phyloP scores from a whole-genome alignment of 2,797 vertebrate genomes.

The Macropus fuliginosus region DNA sequence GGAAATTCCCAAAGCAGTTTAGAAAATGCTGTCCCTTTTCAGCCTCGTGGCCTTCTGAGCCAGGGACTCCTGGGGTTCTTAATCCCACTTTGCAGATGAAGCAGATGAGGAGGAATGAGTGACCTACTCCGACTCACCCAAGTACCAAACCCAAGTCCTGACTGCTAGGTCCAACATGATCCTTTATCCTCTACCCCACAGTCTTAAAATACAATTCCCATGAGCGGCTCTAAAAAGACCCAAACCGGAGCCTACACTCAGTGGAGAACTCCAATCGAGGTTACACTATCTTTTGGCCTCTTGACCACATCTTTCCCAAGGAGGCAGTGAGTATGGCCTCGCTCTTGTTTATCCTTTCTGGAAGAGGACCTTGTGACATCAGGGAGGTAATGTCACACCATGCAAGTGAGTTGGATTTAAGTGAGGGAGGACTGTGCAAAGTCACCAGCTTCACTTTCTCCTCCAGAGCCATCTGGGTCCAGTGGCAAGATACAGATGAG shows the following conservation, averaged over 20 bases:
- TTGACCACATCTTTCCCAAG: background rate
- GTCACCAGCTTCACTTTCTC: no score
- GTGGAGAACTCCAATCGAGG: background rate
- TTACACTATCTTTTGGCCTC: accelerated
- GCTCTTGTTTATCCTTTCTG: no score
- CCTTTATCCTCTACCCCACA: no score
- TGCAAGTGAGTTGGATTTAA: no score
- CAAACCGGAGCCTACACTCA: background rate
- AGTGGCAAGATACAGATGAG: no score
- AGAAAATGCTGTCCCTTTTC: background rate
- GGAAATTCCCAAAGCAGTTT: background rate
- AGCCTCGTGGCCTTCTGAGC: background rate
- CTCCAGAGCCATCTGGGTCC: no score
- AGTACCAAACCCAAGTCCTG: background rate
- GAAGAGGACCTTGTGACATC: no score
- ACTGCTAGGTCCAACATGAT: background rate
- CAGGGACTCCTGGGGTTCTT: background rate
- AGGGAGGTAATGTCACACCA: no score
- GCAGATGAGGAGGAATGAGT: background rate
- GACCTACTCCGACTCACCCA: no score
- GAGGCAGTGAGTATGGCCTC: background rate
- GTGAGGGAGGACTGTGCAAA: no score
- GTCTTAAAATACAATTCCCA: background rate
- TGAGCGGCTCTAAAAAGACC: background rate
- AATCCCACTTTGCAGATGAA: background rate